Conservation (phyloP, 1,140 invertebrate genomes). For the Charaxes varanes region DNA sequence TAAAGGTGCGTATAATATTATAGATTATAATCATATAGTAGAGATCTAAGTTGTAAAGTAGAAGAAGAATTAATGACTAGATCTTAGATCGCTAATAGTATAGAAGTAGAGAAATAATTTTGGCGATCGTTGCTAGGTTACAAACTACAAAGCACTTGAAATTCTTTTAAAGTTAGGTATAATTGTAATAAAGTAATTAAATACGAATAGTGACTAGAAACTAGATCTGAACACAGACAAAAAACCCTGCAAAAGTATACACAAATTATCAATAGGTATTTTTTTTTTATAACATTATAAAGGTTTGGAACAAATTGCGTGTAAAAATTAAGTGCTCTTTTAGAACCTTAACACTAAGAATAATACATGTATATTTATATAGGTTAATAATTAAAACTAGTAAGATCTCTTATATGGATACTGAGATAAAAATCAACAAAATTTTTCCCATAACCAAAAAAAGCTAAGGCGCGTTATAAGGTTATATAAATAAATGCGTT, state of each 20-base stretch:
- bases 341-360: too few relatives aligned
- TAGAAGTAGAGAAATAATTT: slow-evolving; percentile 15
- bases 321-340: too few relatives aligned
- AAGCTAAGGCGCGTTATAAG: too few relatives aligned
- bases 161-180: slow-evolving; percentile 9
- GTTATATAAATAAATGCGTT: too few relatives aligned
- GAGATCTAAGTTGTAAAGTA: slow-evolving; percentile 27
- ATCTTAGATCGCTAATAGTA: slow-evolving; percentile 22
- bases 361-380: too few relatives aligned
- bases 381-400: too few relatives aligned
- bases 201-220: slow-evolving; percentile 34
- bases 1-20: too few relatives aligned
- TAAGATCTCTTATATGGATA: too few relatives aligned
- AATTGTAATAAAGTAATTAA: slow-evolving; percentile 19
- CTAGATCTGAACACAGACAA: slow-evolving; percentile 46
- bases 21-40: slow-evolving; percentile 24
- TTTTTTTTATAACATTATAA: too few relatives aligned
- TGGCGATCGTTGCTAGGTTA: slow-evolving; percentile 10
- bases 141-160: slow-evolving; percentile 15
- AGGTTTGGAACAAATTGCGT: too few relatives aligned
- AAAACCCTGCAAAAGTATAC: slow-evolving; percentile 46
- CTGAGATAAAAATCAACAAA: too few relatives aligned
- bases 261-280: slow-evolving; percentile 1
- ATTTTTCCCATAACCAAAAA: too few relatives aligned
- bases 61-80: slow-evolving; percentile 39